Base-by-base conservation (phyloP, 2,888 invertebrate genomes). In the Tuberolachnus salignus region DNA sequence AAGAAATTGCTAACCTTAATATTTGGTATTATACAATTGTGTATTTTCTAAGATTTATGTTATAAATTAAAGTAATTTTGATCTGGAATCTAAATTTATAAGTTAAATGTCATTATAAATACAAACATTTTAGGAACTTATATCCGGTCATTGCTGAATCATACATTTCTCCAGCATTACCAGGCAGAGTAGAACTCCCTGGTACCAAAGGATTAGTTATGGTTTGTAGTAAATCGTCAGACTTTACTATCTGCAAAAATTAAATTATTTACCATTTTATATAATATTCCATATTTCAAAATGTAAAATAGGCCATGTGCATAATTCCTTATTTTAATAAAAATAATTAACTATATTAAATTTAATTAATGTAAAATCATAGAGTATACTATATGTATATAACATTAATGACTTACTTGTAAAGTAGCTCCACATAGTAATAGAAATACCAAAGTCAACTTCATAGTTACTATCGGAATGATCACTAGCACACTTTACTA, bases 351-450 rank as follows among this genome's bases (percentile, higher is more conserved):
- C n/a, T n/a, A n/a, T n/a, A n/a, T n/a, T n/a, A n/a, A n/a, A n/a
- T n/a, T n/a, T n/a, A n/a, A n/a, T n/a, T n/a, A n/a, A n/a, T n/a
- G n/a, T n/a, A n/a, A n/a, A n/a, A n/a, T 67, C 11, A 26, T 49
- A 67, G 0, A n/a, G 14, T 49, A 3, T 23, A 49, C 1, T n/a
- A 66, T 26, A n/a, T 66, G 26, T 51, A 69, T 42, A 16, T 23
- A 21, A 21, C 14, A 13, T 42, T n/a, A 2, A 23, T 23, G 26
- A 21, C 72, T 51, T 72, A 72, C 72, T 61, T 72, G 72, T 14
- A 61, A 19, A 19, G 23, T 71, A 16, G 49, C 34, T 1, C 49
- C 34, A 26, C 19, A 10, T 19, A 72, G 1, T 14, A 72, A 72
- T 3, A 71, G 1, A 49, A 34, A 49, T 4, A 4, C 8, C 10